Evolutionary conservation across 2,888 invertebrate genomes (phyloP), one percentile per base, ranked within the genome.

Genomic region (Amiota minor): DNA sequence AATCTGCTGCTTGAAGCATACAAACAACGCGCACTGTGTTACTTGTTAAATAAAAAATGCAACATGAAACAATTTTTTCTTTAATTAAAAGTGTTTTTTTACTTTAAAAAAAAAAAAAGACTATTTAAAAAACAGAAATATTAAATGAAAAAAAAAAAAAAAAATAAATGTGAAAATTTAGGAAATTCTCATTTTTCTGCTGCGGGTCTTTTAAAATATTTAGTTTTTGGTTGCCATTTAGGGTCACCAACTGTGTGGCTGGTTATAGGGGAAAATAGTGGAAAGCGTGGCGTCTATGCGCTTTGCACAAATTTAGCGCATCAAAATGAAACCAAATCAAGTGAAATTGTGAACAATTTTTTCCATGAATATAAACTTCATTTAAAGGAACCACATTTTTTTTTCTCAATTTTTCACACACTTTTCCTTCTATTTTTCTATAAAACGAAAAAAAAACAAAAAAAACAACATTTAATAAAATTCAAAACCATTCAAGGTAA

Each of bases 391-490:
- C 1, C 9, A 53, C 14, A 53, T 12, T 14, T 14, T 53, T 53
- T 9, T 53, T n/a, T 3, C n/a, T 4, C 65, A 69, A 72, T 75
- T 75, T 76, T 23, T 74, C 12, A 35, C 6, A 35, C 35, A 4
- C 67, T 23, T 67, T 59, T 55, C 0, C 9, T 46, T 46, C 56
- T 65, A 23, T 46, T 65, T 72, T 65, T n/a, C 35, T 49, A 72
- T 71, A 53, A 72, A 62, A 20, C 46, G 20, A n/a, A 62, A 49
- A 72, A 55, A 62, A 47, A 77, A 74, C 75, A 76, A 46, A 71
- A 65, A 74, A 74, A 62, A 69, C 76, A 68, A 76, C 71, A 68
- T 68, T 61, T 74, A 78, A 76, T 71, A 81, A 68, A 16, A 77
- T 83, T 77, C 35, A 35, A 35, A 35, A 35, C 6, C 35, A 35